Evolutionary conservation across 2,113 vertebrate species (phyloP).

Genomic region (Chlorodrepanis virens): DNA sequence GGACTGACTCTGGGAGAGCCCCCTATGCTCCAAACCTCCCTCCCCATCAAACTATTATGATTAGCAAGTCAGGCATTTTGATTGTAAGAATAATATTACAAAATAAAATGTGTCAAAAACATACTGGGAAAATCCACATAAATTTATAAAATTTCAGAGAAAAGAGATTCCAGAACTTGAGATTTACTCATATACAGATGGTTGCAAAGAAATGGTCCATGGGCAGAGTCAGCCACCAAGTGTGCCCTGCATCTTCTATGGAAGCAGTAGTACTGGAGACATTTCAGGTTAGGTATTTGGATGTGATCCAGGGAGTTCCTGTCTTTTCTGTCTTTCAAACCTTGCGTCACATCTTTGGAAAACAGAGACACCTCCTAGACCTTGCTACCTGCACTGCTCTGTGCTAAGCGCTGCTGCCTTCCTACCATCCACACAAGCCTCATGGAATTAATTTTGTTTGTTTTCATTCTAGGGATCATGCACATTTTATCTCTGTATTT

Average conservation of each 20-base stretch:
- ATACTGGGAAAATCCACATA: neutral
- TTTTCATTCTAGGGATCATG: neutral
- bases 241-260: neutral
- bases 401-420: neutral
- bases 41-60: neutral
- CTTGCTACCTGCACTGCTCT: neutral
- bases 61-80: neutral
- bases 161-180: neutral
- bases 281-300: neutral
- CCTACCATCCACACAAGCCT: neutral
- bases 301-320: neutral
- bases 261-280: neutral
- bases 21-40: neutral
- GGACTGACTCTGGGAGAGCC: neutral
- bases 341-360: neutral
- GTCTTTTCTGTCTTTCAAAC: neutral
- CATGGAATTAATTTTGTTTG: neutral
- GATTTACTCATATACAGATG: neutral
- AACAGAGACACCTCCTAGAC: neutral
- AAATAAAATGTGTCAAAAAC: neutral
- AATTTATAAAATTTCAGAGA: neutral
- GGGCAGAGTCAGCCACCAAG: neutral
- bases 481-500: neutral
- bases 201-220: neutral
- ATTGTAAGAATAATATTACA: neutral